These are phyloP conservation scores for Melanostoma mellinum DNA, from an alignment of 2,888 invertebrate species.

Conservation along the genomic window DNA sequence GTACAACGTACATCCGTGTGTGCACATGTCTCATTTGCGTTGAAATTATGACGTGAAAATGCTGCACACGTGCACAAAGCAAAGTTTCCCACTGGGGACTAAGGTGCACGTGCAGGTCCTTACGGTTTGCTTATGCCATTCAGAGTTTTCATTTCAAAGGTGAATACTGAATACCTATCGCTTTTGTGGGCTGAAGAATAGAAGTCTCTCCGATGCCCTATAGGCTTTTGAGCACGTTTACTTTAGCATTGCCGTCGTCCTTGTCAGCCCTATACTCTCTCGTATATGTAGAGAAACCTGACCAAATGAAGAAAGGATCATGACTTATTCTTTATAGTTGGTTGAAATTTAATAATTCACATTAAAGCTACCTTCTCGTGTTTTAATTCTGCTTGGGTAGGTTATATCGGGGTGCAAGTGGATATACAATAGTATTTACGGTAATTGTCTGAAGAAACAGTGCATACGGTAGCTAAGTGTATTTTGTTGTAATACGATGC, in stretches of 20 bases:
- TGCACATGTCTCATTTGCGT: conserved; percentile 72
- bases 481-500: conserved; percentile 10
- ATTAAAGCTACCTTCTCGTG: conserved; percentile 26
- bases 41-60: conserved; percentile 71
- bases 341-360: conserved; percentile 27
- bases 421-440: conserved; percentile 17
- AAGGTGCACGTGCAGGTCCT: conserved; percentile 71
- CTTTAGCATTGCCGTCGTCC: not conserved
- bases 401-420: conserved; percentile 5
- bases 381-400: conserved; percentile 2
- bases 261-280: not conserved
- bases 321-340: conserved; percentile 27
- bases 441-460: not conserved
- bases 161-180: conserved; percentile 41
- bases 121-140: conserved; percentile 52
- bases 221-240: conserved; percentile 57
- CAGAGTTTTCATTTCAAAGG: conserved; percentile 64
- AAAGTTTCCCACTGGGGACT: conserved; percentile 71
- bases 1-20: conserved; percentile 44
- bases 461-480: not conserved
- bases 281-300: conserved; percentile 22
- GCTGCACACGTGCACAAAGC: conserved; percentile 68
- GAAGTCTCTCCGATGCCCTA: conserved; percentile 43
- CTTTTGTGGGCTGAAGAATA: conserved; percentile 65
- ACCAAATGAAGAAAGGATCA: conserved; percentile 40